A percentile compares a stretch with the other conserved stretches of the same genome.
These are phyloP conservation scores for Urechis unicinctus DNA, from an alignment of 2,888 invertebrate species.

Conservation along the genomic window DNA sequence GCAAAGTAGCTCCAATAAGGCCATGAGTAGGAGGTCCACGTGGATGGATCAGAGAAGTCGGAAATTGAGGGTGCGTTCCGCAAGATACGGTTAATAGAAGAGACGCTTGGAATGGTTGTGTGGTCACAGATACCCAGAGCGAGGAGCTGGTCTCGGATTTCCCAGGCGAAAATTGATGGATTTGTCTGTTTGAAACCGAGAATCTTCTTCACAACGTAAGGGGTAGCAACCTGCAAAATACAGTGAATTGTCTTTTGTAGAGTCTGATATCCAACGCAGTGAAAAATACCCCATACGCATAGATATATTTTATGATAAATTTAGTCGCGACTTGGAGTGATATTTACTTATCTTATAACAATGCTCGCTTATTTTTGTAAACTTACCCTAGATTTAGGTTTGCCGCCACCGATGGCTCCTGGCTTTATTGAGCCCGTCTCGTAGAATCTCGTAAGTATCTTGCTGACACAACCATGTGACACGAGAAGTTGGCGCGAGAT, in stretches of 20 bases:
- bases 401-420: conserved; percentile 85
- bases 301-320: no score
- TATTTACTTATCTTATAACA: no score
- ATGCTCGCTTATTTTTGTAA: no score
- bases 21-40: no score
- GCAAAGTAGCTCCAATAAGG: no score
- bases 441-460: conserved; percentile 91
- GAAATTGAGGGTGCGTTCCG: conserved; percentile 49
- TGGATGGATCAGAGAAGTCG: neutral
- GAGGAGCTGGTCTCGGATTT: conserved; percentile 83
- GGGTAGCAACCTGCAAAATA: conserved; percentile 75
- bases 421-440: conserved; percentile 94
- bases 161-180: conserved; percentile 95
- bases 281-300: no score
- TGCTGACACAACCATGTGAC: conserved; percentile 94
- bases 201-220: conserved; percentile 90
- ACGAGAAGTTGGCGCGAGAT: conserved; percentile 91
- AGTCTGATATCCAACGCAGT: no score
- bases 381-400: conserved; percentile 11
- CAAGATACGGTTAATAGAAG: conserved; percentile 87
- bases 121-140: conserved; percentile 81
- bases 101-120: conserved; percentile 75
- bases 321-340: no score
- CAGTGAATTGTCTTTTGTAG: no score
- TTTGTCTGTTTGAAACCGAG: conserved; percentile 89